phyloP scores from a whole-genome alignment of 37 sponge, comb jelly and placozoan species.

The Aphrocallistes beatrix region DNA sequence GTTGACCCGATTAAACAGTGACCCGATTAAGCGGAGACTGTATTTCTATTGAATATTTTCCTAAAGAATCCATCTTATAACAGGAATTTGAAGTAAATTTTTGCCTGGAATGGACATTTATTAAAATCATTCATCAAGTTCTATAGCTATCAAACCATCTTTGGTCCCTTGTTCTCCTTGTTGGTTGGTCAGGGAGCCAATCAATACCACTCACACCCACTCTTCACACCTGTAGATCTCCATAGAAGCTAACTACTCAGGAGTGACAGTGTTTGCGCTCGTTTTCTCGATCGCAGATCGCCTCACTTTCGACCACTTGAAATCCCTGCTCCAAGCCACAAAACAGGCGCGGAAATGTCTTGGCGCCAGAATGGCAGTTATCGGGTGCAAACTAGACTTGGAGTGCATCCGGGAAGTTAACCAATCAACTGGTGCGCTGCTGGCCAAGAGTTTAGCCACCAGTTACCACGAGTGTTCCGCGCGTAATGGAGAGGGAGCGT shows the following conservation, averaged over 20 bases:
- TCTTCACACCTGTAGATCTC: no score
- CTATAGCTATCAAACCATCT: no score
- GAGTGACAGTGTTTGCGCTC: background rate
- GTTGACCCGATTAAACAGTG: no score
- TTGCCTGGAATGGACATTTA: no score
- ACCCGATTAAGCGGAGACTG: no score
- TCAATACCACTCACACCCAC: no score
- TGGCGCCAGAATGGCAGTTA: background rate
- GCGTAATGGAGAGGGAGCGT: background rate
- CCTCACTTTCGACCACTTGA: background rate
- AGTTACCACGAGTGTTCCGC: background rate
- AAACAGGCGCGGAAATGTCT: background rate
- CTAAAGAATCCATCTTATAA: no score
- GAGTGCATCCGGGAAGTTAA: constrained; percentile 7
- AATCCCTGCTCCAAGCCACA: background rate
- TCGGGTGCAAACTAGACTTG: background rate
- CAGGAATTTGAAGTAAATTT: no score
- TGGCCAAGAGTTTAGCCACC: background rate
- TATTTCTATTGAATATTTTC: no score
- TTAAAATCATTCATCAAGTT: no score
- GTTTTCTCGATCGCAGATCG: background rate
- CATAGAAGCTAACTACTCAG: background rate
- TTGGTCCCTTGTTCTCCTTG: no score
- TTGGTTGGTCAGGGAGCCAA: no score
- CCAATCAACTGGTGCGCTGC: background rate